phyloP scores from a whole-genome alignment of 2,797 vertebrate genomes.

The Poecilia velifera region DNA sequence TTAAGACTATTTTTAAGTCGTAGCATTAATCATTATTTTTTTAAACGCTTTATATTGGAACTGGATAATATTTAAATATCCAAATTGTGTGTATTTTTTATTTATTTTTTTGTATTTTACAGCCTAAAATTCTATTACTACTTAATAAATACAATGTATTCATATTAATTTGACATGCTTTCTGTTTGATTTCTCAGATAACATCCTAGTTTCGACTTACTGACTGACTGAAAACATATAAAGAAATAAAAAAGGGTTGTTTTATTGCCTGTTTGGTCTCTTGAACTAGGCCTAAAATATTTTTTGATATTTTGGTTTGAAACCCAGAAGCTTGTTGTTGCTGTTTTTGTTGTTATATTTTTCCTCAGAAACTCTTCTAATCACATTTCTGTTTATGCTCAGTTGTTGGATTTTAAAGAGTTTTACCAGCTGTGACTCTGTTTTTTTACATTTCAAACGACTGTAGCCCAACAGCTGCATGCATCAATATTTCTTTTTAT shows the following conservation, averaged over 20 bases:
- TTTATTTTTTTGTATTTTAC: background rate
- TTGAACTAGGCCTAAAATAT: background rate
- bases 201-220: background rate
- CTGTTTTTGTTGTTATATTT: slow-evolving; percentile 21
- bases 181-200: background rate
- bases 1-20: too few relatives aligned
- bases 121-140: background rate
- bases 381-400: background rate
- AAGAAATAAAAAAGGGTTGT: background rate
- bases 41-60: too few relatives aligned
- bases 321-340: background rate
- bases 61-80: too few relatives aligned
- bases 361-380: background rate
- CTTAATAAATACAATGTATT: background rate
- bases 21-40: too few relatives aligned
- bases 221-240: background rate
- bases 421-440: background rate
- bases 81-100: background rate
- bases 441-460: background rate
- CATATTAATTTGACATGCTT: background rate
- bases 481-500: background rate
- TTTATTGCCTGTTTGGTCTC: background rate
- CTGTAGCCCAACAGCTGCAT: background rate
- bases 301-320: background rate
- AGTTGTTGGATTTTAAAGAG: background rate